Conservation (phyloP, 2,888 invertebrate genomes). For the Watsonalla cultraria region DNA sequence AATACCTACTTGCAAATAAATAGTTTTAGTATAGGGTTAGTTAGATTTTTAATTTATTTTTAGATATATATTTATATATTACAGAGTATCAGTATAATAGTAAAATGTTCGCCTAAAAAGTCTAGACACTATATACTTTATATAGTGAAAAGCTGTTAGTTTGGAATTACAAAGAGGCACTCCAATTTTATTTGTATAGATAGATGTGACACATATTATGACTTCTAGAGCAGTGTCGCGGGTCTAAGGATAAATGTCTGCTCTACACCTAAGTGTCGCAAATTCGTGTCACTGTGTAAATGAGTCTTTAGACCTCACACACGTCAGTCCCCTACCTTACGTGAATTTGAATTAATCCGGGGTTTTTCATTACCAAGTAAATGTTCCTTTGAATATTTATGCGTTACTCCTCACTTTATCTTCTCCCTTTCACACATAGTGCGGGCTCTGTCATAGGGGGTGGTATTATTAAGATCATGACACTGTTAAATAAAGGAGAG, state of each 20-base stretch:
- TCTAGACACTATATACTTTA: too few relatives aligned
- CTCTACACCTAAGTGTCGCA: neutral
- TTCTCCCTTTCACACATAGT: constrained; percentile 13
- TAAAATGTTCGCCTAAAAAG: too few relatives aligned
- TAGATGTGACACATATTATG: neutral
- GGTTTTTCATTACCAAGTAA: constrained; percentile 53
- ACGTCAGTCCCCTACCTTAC: constrained; percentile 26
- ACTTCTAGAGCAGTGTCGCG: neutral
- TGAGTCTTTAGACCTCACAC: constrained; percentile 9
- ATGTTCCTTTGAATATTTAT: constrained; percentile 55
- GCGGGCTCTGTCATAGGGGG: neutral
- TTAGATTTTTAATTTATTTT: too few relatives aligned
- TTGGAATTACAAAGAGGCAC: too few relatives aligned
- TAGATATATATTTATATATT: too few relatives aligned
- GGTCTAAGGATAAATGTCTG: neutral
- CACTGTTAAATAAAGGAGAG: too few relatives aligned
- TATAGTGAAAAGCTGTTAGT: too few relatives aligned
- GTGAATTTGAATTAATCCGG: constrained; percentile 47
- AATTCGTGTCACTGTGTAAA: neutral
- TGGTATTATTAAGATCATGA: neutral
- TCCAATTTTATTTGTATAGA: too few relatives aligned
- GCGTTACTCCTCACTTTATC: constrained; percentile 36
- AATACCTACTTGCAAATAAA: too few relatives aligned
- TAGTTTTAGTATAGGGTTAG: too few relatives aligned
- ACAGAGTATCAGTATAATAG: too few relatives aligned